A percentile compares a stretch with the other conserved stretches of the same genome.
Evolutionary conservation across 1,140 invertebrate genomes (phyloP).

Genomic region (Ips nitidus): DNA sequence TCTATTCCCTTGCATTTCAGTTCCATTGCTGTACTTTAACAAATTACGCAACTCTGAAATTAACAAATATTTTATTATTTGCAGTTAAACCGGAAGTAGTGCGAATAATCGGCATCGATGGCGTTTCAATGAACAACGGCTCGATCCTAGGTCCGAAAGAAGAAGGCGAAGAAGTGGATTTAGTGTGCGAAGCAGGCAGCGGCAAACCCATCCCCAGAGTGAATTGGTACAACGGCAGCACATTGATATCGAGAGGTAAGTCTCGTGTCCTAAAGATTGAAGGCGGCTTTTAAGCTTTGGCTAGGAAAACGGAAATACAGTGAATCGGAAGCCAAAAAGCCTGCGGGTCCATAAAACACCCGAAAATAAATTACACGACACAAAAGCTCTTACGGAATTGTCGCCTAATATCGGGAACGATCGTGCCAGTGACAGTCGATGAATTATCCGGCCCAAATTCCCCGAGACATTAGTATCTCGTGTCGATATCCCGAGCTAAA

Average conservation of each 20-base stretch:
- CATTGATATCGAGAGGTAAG: slow-evolving; percentile 66
- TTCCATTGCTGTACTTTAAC: too few relatives aligned
- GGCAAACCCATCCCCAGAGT: slow-evolving; percentile 77
- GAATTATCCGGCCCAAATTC: slow-evolving; percentile 12
- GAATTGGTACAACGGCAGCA: slow-evolving; percentile 72
- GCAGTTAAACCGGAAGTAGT: slow-evolving; percentile 72
- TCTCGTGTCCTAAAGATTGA: slow-evolving; percentile 32
- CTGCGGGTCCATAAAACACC: background rate
- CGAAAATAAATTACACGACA: slow-evolving; percentile 13
- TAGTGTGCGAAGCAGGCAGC: slow-evolving; percentile 71
- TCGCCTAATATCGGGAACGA: slow-evolving; percentile 13
- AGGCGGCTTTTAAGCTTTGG: background rate
- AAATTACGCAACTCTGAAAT: too few relatives aligned
- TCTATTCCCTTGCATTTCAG: too few relatives aligned
- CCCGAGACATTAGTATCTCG: slow-evolving; percentile 13
- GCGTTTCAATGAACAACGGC: slow-evolving; percentile 58
- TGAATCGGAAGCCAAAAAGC: background rate
- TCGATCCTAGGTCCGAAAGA: slow-evolving; percentile 68
- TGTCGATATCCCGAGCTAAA: slow-evolving; percentile 20
- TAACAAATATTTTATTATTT: slow-evolving; percentile 44
- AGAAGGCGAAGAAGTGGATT: slow-evolving; percentile 66
- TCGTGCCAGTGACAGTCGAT: slow-evolving; percentile 12
- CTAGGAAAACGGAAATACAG: background rate
- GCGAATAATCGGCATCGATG: slow-evolving; percentile 58
- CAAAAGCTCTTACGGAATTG: slow-evolving; percentile 17